Conservation (phyloP, 2,113 vertebrate species). For the Oncorhynchus tshawytscha region DNA sequence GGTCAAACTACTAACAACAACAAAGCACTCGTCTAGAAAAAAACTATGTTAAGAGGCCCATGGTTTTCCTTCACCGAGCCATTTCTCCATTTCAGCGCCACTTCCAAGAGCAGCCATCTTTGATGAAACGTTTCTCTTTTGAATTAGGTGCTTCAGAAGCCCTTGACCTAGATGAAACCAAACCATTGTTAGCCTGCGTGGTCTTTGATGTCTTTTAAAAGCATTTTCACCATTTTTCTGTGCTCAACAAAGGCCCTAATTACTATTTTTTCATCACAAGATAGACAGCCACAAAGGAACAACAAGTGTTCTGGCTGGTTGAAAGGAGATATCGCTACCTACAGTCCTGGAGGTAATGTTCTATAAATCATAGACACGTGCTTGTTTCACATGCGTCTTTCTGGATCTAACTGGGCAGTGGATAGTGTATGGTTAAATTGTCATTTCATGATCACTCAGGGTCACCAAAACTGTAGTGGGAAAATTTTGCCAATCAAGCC, state of each 20-base stretch:
- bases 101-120: constrained; percentile 46
- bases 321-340: constrained; percentile 13
- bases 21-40: constrained; percentile 26
- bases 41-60: constrained; percentile 27
- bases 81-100: constrained; percentile 39
- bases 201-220: constrained; percentile 65
- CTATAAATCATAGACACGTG: too few relatives aligned
- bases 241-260: constrained; percentile 36
- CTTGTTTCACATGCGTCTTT: too few relatives aligned
- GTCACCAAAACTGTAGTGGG: too few relatives aligned
- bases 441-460: too few relatives aligned
- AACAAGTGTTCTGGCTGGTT: constrained; percentile 34
- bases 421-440: too few relatives aligned
- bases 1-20: constrained; percentile 31
- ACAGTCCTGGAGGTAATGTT: constrained; percentile 22
- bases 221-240: constrained; percentile 48
- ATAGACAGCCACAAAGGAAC: constrained; percentile 13
- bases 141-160: constrained; percentile 45
- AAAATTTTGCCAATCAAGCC: too few relatives aligned
- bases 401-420: too few relatives aligned
- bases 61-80: constrained; percentile 54
- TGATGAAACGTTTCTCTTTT: constrained; percentile 58
- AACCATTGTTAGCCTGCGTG: constrained; percentile 42
- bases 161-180: constrained; percentile 67
- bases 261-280: constrained; percentile 57